These are phyloP conservation scores for Lissocephala sabroskyi DNA, from an alignment of 2,888 invertebrate genomes.

Conservation along the genomic window DNA sequence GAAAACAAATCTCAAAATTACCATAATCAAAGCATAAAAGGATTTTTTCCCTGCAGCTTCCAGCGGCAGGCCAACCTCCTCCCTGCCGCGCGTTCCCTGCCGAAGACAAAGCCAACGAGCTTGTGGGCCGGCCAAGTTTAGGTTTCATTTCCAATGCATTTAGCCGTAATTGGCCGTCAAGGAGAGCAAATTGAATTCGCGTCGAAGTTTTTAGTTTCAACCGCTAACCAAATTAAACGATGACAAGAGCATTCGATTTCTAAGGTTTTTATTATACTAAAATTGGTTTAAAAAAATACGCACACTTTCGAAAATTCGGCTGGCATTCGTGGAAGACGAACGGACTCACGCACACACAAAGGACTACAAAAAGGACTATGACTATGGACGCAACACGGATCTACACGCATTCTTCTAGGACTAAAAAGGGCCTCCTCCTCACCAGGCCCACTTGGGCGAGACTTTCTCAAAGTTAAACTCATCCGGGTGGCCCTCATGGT, in stretches of 20 bases:
- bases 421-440: conserved; percentile 9
- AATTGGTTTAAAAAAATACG: conserved; percentile 9
- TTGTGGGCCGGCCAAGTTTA: conserved; percentile 8
- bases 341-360: conserved; percentile 20
- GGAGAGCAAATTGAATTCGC: conserved; percentile 28
- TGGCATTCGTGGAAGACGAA: conserved; percentile 49
- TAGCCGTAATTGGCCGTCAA: conserved; percentile 43
- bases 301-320: conserved; percentile 12
- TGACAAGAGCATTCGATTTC: too few relatives aligned
- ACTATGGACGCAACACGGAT: conserved; percentile 49
- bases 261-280: too few relatives aligned
- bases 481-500: conserved; percentile 71
- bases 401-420: conserved; percentile 9
- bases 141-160: conserved; percentile 40
- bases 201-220: too few relatives aligned
- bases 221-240: too few relatives aligned
- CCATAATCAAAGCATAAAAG: conserved; percentile 55
- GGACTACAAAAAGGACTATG: conserved; percentile 17
- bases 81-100: not conserved
- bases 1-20: conserved; percentile 57
- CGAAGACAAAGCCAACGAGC: conserved; percentile 23
- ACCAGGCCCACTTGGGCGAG: conserved; percentile 72
- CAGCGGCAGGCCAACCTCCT: too few relatives aligned
- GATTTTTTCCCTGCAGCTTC: conserved; percentile 29
- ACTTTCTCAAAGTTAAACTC: conserved; percentile 70